A percentile compares a stretch with the other conserved stretches of the same genome.
phyloP scores from a whole-genome alignment of 2,113 vertebrate genomes.

The Mormyrus iriodes region DNA sequence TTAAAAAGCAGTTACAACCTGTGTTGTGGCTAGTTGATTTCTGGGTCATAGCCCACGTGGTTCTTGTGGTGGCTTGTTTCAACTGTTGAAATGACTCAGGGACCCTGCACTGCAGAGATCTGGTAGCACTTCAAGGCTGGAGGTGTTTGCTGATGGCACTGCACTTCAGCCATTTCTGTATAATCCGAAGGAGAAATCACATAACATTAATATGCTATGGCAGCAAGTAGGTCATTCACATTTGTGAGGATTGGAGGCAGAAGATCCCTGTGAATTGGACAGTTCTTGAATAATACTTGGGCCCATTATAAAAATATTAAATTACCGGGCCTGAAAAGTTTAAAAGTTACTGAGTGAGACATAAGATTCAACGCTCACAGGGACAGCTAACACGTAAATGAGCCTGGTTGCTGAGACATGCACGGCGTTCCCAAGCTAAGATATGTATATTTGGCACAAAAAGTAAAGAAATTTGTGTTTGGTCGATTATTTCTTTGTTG shows the following conservation, averaged over 20 bases:
- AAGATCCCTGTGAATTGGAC: neutral
- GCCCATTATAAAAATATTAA: too few relatives aligned
- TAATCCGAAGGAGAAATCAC: neutral
- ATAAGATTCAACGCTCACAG: neutral
- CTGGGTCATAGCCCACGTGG: neutral
- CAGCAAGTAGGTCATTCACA: neutral
- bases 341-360: too few relatives aligned
- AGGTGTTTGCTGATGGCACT: neutral
- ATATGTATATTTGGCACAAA: too few relatives aligned
- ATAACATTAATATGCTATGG: neutral
- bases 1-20: neutral
- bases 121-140: neutral
- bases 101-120: neutral
- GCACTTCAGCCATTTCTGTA: neutral
- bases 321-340: too few relatives aligned
- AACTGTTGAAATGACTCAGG: neutral
- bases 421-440: too few relatives aligned
- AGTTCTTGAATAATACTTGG: neutral
- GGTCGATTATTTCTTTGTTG: too few relatives aligned
- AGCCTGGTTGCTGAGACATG: rapidly evolving
- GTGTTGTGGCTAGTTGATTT: neutral
- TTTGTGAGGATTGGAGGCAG: neutral
- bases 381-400: neutral
- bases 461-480: too few relatives aligned
- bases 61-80: neutral